These are phyloP conservation scores for Rhinoderma darwinii DNA, from an alignment of 2,113 vertebrate species.

Conservation along the genomic window DNA sequence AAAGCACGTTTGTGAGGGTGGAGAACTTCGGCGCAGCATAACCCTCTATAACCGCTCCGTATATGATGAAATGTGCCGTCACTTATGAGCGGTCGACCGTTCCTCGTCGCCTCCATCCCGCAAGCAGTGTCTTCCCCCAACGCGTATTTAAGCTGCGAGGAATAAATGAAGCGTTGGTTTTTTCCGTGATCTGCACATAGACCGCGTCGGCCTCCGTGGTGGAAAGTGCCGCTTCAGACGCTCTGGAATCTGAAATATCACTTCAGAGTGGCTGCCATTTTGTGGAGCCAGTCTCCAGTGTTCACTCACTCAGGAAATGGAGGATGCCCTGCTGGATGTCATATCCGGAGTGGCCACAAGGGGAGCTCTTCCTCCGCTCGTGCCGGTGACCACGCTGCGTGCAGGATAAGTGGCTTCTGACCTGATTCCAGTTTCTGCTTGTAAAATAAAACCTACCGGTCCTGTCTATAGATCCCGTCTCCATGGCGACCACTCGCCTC, in stretches of 20 bases:
- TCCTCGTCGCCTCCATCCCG: no score
- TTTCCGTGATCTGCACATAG: neutral
- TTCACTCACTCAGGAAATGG: conserved; percentile 48
- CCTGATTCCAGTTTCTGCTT: conserved; percentile 40
- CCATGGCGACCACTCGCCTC: neutral
- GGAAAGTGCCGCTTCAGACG: neutral
- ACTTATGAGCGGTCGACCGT: no score
- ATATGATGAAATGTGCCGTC: no score
- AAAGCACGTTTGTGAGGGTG: neutral
- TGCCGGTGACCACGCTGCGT: neutral
- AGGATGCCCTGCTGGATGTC: conserved; percentile 3
- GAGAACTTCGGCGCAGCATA: neutral
- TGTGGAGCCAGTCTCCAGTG: conserved; percentile 4
- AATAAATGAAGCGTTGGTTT: neutral
- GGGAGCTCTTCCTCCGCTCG: conserved; percentile 45
- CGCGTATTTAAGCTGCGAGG: no score
- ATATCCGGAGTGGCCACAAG: conserved; percentile 30
- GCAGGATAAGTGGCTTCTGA: conserved; percentile 26
- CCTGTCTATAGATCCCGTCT: neutral
- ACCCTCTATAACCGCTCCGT: no score
- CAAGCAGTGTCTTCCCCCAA: no score
- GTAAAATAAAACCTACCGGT: neutral
- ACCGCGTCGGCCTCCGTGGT: neutral
- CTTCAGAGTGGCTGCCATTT: conserved; percentile 21
- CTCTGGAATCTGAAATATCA: neutral